Conservation (phyloP, 2,113 vertebrate species). For the Ursus arctos region DNA sequence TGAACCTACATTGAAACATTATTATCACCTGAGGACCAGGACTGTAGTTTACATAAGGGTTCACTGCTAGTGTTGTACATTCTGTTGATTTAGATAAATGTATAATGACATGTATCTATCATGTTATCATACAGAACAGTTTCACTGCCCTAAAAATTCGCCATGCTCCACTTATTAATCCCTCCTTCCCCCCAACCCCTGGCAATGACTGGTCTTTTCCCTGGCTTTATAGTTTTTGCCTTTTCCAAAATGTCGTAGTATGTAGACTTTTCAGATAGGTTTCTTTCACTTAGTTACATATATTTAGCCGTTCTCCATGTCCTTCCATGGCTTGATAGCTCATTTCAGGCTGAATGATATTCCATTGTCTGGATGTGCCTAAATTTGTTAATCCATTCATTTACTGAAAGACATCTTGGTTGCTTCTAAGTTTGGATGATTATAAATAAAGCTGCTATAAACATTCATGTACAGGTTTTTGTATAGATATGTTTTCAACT, state of each 20-base stretch:
- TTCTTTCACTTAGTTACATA: neutral
- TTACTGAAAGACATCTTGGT: neutral
- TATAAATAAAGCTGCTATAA: constrained; percentile 1
- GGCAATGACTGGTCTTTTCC: neutral
- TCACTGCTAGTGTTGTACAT: neutral
- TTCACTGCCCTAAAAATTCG: neutral
- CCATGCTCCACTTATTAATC: neutral
- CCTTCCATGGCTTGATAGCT: neutral
- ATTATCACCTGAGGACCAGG: neutral
- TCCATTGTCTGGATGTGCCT: neutral
- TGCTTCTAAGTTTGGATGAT: neutral
- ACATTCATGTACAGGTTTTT: neutral
- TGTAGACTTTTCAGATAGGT: neutral
- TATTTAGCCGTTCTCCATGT: neutral
- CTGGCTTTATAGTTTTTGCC: neutral
- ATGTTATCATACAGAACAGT: neutral
- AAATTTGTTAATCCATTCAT: neutral
- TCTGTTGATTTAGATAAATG: neutral
- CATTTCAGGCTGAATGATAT: neutral
- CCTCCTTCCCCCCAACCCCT: neutral
- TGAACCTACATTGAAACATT: neutral
- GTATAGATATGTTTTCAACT: constrained; percentile 13
- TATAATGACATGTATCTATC: neutral
- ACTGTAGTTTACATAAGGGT: neutral
- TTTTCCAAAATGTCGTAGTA: neutral